Evolutionary conservation across 1,140 invertebrate species (phyloP).

Genomic region (Tetramorium parvispinum): DNA sequence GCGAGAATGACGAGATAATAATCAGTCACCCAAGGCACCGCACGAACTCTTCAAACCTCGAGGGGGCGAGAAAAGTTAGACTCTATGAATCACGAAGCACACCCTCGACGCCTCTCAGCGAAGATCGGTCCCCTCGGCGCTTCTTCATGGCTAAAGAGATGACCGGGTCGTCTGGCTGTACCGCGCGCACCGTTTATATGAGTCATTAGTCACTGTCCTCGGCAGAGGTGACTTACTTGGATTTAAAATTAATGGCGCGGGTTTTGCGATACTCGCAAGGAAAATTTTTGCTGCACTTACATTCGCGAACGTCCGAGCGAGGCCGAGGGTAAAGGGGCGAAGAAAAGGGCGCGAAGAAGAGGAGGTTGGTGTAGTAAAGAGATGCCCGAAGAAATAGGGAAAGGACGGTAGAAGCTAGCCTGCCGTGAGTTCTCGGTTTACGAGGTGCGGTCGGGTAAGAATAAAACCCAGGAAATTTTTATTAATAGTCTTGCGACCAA

Average conservation of each 20-base stretch:
- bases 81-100: constrained; percentile 74
- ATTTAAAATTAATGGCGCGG: constrained; percentile 77
- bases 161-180: constrained; percentile 64
- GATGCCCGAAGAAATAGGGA: constrained; percentile 33
- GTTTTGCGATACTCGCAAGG: constrained; percentile 74
- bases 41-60: constrained; percentile 63
- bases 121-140: constrained; percentile 55
- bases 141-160: constrained; percentile 72
- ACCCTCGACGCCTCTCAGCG: constrained; percentile 63
- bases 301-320: constrained; percentile 51
- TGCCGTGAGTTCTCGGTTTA: constrained; percentile 62
- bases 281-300: constrained; percentile 76
- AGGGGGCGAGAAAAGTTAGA: constrained; percentile 69
- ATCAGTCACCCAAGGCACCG: constrained; percentile 62
- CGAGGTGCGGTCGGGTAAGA: constrained; percentile 59
- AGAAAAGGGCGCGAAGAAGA: background rate
- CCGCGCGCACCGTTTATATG: constrained; percentile 67
- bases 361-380: constrained; percentile 32
- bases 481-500: constrained; percentile 68
- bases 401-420: constrained; percentile 43
- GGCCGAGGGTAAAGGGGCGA: background rate
- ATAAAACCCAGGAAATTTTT: constrained; percentile 72
- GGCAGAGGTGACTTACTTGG: constrained; percentile 75
- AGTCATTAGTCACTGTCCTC: constrained; percentile 77
- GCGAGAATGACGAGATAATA: constrained; percentile 58